Evolutionary conservation across 1,140 invertebrate genomes (phyloP), one percentile per base, ranked within the genome.

Genomic region (Diabrotica virgifera): DNA sequence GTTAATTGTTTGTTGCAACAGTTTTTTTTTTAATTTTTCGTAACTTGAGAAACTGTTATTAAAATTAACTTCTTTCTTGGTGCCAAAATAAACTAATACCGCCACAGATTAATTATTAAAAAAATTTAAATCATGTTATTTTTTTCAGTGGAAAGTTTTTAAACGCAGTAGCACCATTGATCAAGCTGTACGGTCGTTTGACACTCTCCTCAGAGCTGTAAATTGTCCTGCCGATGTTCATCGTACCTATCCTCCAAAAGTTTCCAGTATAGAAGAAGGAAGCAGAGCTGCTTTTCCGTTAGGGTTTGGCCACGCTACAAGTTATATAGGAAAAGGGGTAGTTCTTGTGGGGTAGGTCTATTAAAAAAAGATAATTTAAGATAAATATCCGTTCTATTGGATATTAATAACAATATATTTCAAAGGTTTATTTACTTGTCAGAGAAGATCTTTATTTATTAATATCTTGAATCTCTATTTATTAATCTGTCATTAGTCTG

Each of bases 271-370:
- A 3, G 81, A 77, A 66, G 81, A 82, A 74, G 77, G 75, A 10
- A 90, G 90, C 3, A 81, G 95, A 13, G 96, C 94, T 36, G 87
- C 87, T 6, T 99, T 98, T 81, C 97, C 97, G 0, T 82, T 99
- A 6, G 90, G 89, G 24, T 93, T 99, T 75, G 90, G 93, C 0
- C 95, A 98, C 80, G 87, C 95, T 35, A 87, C 89, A 0, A 85
- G 88, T 67, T 99, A 99, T 80, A 87, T 94, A 0, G 82, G 81
- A 37, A 80, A 83, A 13, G 84, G 91, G 59, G 86, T 89, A 8
- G 95, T 88, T 52, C 80, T 97, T 5, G 85, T 98, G 65, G 95
- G 95, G 92, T 93, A 80, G 79, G 77, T 74, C 71, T 46, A 24
- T 24, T 24, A 24, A 24, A 24, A 24, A 24, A 24, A 24, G 24